Conservation (phyloP, 2,113 vertebrate species). For the Blennius ocellaris region DNA sequence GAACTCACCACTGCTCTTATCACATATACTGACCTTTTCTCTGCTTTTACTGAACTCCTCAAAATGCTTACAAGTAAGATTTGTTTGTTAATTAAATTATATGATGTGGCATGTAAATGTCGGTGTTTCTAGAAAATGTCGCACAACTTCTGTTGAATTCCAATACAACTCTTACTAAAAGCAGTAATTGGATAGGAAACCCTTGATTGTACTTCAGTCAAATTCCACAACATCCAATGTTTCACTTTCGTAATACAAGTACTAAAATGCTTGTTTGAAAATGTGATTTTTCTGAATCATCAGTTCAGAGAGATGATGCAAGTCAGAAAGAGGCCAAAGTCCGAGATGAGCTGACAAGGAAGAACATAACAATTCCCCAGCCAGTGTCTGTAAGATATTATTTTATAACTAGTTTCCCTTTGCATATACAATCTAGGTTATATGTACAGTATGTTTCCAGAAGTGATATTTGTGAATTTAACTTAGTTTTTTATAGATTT, state of each 20-base stretch:
- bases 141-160: too few relatives aligned
- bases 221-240: too few relatives aligned
- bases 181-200: too few relatives aligned
- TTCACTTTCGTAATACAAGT: too few relatives aligned
- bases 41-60: conserved; percentile 75
- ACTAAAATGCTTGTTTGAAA: not conserved
- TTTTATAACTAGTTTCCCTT: too few relatives aligned
- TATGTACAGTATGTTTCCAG: not conserved
- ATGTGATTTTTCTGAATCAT: not conserved
- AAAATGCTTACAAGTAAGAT: conserved; percentile 82
- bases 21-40: conserved; percentile 76
- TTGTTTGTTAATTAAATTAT: not conserved
- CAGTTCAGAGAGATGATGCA: conserved; percentile 78
- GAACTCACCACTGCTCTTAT: conserved; percentile 79
- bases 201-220: too few relatives aligned
- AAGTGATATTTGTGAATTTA: not conserved
- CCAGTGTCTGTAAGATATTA: conserved; percentile 75
- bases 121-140: too few relatives aligned
- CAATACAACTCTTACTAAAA: too few relatives aligned
- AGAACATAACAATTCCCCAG: conserved; percentile 73
- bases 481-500: conserved; percentile 75
- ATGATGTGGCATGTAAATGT: not conserved
- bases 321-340: conserved; percentile 77
- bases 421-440: too few relatives aligned
- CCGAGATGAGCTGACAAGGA: conserved; percentile 76